Evolutionary conservation across 2,888 invertebrate species (phyloP), one percentile per base, ranked within the genome.

Genomic region (Campoplex capitator): DNA sequence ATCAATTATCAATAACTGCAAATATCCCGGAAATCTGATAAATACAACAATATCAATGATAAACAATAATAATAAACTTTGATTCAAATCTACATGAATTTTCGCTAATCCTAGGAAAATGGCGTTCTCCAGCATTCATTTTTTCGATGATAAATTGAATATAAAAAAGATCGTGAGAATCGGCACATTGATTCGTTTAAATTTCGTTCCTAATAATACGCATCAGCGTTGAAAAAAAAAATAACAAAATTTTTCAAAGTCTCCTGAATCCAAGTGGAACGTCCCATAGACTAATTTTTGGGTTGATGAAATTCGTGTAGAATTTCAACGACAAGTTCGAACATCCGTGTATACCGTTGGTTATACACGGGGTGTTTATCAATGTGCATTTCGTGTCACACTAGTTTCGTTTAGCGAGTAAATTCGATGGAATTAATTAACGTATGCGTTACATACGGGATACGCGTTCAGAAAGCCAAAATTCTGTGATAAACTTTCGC

Each of bases 401-500:
- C 86, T 70, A 84, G 86, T 88, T 88, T 84, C 79, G 74, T 86
- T 88, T 86, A 86, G 88, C 73, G 73, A 23, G 62, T 70, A 58
- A 84, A 86, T 84, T 84, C 82, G 82, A 84, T 62, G 70, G 79
- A 86, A 88, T 84, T 84, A 88, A 88, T 88, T 86, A 88, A 87
- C 82, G 84, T 84, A 88, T 84, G 76, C 77, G 48, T 78, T 79
- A 75, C 74, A 79, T 28, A 51, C 65, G 51, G 35, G 70, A 73
- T 35, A 45, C 54, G 18, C 70, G 70, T 70, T 54, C 58, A 51
- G 54, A 78, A 54, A 70, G 70, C 58, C 51, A 35, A 77, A 79
- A 75, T 84, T 84, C 75, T 35, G 16, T 73, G 45, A 75, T 79
- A 84, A 86, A 86, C 75, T 79, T 86, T 83, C 79, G 62, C 23